A percentile compares a stretch with the other conserved stretches of the same genome.
These are phyloP conservation scores for Melieria omissa DNA, from an alignment of 2,888 invertebrate species.

Conservation along the genomic window DNA sequence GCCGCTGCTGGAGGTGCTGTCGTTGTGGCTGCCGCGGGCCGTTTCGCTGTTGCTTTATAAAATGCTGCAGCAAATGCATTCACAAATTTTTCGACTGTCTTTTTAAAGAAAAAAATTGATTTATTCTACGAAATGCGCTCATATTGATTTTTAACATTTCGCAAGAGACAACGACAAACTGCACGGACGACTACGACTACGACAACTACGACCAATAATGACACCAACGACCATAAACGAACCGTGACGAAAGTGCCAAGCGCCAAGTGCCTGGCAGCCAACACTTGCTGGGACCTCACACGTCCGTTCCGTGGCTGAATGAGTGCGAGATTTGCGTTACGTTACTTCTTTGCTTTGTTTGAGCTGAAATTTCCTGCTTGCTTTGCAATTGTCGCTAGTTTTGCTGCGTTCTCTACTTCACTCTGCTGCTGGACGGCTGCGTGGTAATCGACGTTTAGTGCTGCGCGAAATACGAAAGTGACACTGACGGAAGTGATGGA, in stretches of 20 bases:
- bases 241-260: no score
- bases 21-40: neutral
- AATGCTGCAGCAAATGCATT: constrained; percentile 12
- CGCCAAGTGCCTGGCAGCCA: no score
- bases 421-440: neutral
- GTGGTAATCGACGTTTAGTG: neutral
- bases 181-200: neutral
- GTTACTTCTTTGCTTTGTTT: no score
- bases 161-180: constrained; percentile 12
- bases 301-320: no score
- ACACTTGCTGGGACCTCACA: no score
- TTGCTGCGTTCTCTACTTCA: neutral
- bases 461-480: neutral
- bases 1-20: neutral
- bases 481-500: neutral
- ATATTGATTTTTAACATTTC: constrained; percentile 47
- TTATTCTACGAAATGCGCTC: constrained; percentile 45
- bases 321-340: no score
- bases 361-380: no score
- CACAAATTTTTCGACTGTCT: neutral
- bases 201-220: no score
- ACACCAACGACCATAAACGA: no score
- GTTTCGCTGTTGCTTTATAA: neutral
- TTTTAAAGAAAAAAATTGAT: constrained; percentile 23
- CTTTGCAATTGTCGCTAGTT: no score